Evolutionary conservation across 1,140 invertebrate genomes (phyloP).

Genomic region (Chymomyza costata): DNA sequence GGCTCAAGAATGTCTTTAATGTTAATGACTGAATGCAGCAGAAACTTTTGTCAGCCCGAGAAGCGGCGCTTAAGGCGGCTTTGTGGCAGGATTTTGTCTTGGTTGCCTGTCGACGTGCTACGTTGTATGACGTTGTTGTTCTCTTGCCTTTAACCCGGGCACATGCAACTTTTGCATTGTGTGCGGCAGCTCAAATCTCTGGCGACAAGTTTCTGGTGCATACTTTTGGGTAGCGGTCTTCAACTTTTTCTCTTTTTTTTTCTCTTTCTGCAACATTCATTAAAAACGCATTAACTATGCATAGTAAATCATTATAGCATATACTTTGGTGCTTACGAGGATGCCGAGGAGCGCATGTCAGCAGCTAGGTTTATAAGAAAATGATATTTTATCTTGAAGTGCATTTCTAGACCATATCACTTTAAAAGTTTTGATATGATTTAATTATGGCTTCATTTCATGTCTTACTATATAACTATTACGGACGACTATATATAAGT

Average conservation of each 20-base stretch:
- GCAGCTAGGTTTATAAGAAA: too few relatives aligned
- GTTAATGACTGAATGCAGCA: slow-evolving; percentile 61
- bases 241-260: slow-evolving; percentile 31
- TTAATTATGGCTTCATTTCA: too few relatives aligned
- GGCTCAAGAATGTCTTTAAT: slow-evolving; percentile 61
- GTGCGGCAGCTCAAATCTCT: slow-evolving; percentile 37
- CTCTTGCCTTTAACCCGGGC: too few relatives aligned
- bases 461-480: too few relatives aligned
- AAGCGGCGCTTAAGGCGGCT: slow-evolving; percentile 55
- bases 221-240: slow-evolving; percentile 17
- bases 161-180: slow-evolving; percentile 49
- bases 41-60: slow-evolving; percentile 31
- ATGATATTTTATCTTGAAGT: too few relatives aligned
- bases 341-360: too few relatives aligned
- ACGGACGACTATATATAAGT: too few relatives aligned
- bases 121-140: too few relatives aligned
- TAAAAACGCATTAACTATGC: slow-evolving; percentile 70
- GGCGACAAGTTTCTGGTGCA: slow-evolving; percentile 58
- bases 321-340: too few relatives aligned
- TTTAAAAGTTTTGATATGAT: too few relatives aligned
- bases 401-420: too few relatives aligned
- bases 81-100: slow-evolving; percentile 45
- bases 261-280: slow-evolving; percentile 45
- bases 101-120: not conserved
- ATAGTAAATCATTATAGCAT: slow-evolving; percentile 63